These are phyloP conservation scores for Psittacula echo DNA, from an alignment of 2,797 vertebrate genomes.

Conservation along the genomic window DNA sequence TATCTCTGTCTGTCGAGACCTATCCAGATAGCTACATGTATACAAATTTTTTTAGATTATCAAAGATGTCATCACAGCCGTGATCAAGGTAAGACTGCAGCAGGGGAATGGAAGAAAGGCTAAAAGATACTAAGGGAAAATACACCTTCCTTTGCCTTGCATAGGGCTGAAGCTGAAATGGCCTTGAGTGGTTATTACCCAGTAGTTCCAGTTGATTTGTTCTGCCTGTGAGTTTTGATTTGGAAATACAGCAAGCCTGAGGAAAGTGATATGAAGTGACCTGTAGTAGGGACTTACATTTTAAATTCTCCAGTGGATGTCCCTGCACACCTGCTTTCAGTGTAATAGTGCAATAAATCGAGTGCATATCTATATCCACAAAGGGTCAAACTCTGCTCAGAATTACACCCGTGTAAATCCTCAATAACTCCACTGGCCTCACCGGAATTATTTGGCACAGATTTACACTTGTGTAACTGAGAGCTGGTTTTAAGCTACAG, in stretches of 20 bases:
- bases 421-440: constrained; percentile 43
- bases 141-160: neutral
- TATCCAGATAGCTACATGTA: neutral
- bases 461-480: constrained; percentile 62
- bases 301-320: constrained; percentile 28
- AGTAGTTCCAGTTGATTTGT: constrained; percentile 53
- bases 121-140: neutral
- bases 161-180: neutral
- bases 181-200: neutral
- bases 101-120: neutral
- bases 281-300: constrained; percentile 38
- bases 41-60: neutral
- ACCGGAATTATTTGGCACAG: constrained; percentile 47
- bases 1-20: neutral
- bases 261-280: constrained; percentile 52
- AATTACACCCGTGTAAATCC: constrained; percentile 68
- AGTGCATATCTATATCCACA: constrained; percentile 54
- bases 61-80: neutral
- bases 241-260: constrained; percentile 40
- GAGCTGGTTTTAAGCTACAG: constrained; percentile 34
- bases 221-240: constrained; percentile 52
- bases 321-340: constrained; percentile 34
- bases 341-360: constrained; percentile 63
- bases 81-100: neutral
- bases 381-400: constrained; percentile 46